These are phyloP conservation scores for Battus philenor DNA, from an alignment of 1,140 invertebrate genomes.

Conservation along the genomic window DNA sequence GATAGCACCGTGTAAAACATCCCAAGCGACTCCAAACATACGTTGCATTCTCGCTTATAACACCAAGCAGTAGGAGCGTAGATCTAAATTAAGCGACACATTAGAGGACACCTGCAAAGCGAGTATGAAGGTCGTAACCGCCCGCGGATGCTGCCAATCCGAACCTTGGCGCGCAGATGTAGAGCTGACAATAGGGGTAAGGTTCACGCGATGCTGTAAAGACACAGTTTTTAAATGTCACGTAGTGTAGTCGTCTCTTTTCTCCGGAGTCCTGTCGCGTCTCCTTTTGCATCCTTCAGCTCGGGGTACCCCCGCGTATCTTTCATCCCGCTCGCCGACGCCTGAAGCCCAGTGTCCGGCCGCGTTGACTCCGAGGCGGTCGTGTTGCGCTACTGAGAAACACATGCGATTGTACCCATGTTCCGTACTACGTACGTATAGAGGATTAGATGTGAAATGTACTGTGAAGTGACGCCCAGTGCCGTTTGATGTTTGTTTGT, in stretches of 20 bases:
- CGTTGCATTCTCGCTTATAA: constrained; percentile 41
- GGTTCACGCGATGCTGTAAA: constrained; percentile 42
- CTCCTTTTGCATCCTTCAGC: constrained; percentile 72
- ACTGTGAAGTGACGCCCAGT: constrained; percentile 58
- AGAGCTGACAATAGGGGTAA: constrained; percentile 20
- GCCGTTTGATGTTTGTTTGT: constrained; percentile 51
- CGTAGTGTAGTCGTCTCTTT: constrained; percentile 73
- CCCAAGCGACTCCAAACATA: constrained; percentile 35
- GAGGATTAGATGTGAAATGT: constrained; percentile 59
- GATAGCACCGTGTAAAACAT: constrained; percentile 29
- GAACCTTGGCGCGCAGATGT: constrained; percentile 19
- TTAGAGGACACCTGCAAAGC: constrained; percentile 63
- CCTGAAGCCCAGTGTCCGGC: constrained; percentile 66
- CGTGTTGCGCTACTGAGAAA: constrained; percentile 41
- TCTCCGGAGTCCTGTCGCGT: constrained; percentile 71
- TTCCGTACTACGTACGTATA: constrained; percentile 44
- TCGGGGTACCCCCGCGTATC: constrained; percentile 63
- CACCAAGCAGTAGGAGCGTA: constrained; percentile 38
- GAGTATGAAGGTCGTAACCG: constrained; percentile 28
- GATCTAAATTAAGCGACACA: constrained; percentile 65
- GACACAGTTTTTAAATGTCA: constrained; percentile 75
- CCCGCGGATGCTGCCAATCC: not conserved
- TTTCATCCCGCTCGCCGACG: constrained; percentile 60
- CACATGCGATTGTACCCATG: constrained; percentile 41
- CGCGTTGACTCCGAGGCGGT: constrained; percentile 52